phyloP scores from a whole-genome alignment of 2,797 vertebrate genomes.

The Sebastes umbrosus region DNA sequence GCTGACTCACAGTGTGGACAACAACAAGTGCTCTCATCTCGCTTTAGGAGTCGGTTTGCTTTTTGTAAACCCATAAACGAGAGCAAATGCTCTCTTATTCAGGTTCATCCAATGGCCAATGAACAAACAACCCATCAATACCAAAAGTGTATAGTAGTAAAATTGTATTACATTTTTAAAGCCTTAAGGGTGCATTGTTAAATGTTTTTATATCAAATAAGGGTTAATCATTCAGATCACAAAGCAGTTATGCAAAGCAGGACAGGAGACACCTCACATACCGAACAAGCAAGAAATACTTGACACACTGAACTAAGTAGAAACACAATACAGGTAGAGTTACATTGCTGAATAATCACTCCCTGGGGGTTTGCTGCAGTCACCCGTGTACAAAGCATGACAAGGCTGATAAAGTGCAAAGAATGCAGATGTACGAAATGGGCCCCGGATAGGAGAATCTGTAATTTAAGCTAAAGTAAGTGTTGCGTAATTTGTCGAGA shows the following conservation, averaged over 20 bases:
- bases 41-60: constrained; percentile 25
- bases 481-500: not conserved
- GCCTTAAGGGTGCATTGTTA: not conserved
- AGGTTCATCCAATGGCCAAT: not conserved
- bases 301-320: not conserved
- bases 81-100: constrained; percentile 8
- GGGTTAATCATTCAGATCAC: not conserved
- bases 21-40: constrained; percentile 24
- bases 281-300: not conserved
- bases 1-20: constrained; percentile 50
- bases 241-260: not conserved
- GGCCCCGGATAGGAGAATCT: not conserved
- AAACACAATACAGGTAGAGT: not conserved
- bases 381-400: not conserved
- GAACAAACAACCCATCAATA: not conserved
- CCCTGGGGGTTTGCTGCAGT: not conserved
- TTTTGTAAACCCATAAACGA: constrained; percentile 15
- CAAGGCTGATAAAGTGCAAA: not conserved
- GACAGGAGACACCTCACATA: not conserved
- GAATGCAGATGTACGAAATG: not conserved
- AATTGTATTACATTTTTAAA: not conserved
- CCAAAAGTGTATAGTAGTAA: not conserved
- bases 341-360: not conserved
- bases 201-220: not conserved
- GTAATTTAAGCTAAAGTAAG: not conserved